A percentile compares a stretch with the other conserved stretches of the same genome.
These are phyloP conservation scores for Atherinosoma microstoma DNA, from an alignment of 2,797 vertebrate species.

Conservation along the genomic window DNA sequence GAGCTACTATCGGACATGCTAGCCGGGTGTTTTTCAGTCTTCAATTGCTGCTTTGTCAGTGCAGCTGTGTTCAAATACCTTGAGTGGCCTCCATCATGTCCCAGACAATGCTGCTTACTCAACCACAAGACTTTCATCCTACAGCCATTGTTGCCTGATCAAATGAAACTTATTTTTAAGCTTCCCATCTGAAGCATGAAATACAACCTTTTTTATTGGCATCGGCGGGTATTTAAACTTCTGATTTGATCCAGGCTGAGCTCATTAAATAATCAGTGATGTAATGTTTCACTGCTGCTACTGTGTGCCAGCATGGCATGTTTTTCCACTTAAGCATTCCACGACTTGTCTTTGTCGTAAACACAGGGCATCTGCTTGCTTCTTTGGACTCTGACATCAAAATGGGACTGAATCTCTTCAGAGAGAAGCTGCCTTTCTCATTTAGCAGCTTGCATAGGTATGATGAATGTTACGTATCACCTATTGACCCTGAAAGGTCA, in stretches of 20 bases:
- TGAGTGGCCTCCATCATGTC: slow-evolving; percentile 54
- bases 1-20: slow-evolving; percentile 38
- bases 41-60: slow-evolving; percentile 72
- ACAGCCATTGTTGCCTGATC: slow-evolving; percentile 65
- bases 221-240: slow-evolving; percentile 77
- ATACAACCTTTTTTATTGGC: slow-evolving; percentile 72
- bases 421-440: slow-evolving; percentile 63
- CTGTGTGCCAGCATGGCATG: slow-evolving; percentile 73
- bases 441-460: slow-evolving; percentile 65
- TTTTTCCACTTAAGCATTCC: slow-evolving; percentile 79
- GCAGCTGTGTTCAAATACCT: slow-evolving; percentile 51
- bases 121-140: slow-evolving; percentile 56
- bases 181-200: slow-evolving; percentile 72
- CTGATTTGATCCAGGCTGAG: slow-evolving; percentile 76
- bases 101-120: slow-evolving; percentile 9
- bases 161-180: slow-evolving; percentile 63
- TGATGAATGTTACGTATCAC: slow-evolving; percentile 84
- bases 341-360: slow-evolving; percentile 74
- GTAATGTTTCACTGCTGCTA: slow-evolving; percentile 69
- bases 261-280: slow-evolving; percentile 80
- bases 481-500: slow-evolving; percentile 77
- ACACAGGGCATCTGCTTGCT: slow-evolving; percentile 78
- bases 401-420: slow-evolving; percentile 59
- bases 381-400: slow-evolving; percentile 62
- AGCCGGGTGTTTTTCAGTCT: slow-evolving; percentile 56